These are phyloP conservation scores for Artibeus jamaicensis DNA, from an alignment of 2,797 vertebrate species.

Conservation along the genomic window DNA sequence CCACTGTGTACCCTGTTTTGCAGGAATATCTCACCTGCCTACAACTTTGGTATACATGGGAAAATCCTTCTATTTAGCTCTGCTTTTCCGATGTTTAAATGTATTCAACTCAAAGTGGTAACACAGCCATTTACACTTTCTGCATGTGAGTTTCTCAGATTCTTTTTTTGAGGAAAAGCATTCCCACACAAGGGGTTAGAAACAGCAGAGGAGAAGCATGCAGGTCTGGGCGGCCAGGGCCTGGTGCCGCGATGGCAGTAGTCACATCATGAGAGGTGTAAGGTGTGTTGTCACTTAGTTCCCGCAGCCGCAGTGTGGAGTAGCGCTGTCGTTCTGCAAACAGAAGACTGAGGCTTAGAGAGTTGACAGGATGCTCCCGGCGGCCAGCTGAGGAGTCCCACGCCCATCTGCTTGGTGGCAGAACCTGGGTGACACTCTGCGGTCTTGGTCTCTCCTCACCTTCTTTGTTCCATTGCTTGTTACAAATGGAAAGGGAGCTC, in stretches of 20 bases:
- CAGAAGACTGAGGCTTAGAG: not conserved
- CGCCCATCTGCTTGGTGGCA: too few relatives aligned
- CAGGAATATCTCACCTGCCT: not conserved
- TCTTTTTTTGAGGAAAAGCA: not conserved
- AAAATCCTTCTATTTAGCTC: not conserved
- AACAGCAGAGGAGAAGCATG: not conserved
- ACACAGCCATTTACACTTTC: not conserved
- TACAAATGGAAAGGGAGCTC: not conserved
- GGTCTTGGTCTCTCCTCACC: too few relatives aligned
- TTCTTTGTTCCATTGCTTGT: not conserved
- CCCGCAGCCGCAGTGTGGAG: not conserved
- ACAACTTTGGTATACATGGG: too few relatives aligned
- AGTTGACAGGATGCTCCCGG: fast-evolving
- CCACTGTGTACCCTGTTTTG: not conserved
- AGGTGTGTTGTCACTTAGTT: not conserved
- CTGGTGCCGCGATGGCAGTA: not conserved
- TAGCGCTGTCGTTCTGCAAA: not conserved
- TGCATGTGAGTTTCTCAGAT: not conserved
- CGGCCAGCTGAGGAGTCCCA: not conserved
- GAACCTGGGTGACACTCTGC: not conserved
- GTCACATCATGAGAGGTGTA: not conserved
- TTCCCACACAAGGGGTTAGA: not conserved
- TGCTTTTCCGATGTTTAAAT: too few relatives aligned
- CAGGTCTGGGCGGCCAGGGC: not conserved
- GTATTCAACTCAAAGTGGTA: not conserved